phyloP scores from a whole-genome alignment of 2,113 vertebrate species.

The Macroglossus sobrinus region DNA sequence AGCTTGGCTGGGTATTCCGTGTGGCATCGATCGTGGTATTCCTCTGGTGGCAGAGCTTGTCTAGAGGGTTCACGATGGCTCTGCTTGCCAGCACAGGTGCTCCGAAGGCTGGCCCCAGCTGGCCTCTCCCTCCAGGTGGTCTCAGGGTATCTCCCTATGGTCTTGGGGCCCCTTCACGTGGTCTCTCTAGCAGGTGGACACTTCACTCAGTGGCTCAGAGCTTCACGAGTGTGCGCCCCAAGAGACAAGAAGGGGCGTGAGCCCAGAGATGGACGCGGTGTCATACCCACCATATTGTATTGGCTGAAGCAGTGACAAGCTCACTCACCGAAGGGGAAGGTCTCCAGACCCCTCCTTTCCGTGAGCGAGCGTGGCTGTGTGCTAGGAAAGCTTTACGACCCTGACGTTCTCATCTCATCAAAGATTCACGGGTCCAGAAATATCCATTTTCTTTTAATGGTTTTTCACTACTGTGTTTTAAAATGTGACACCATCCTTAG shows the following conservation, averaged over 20 bases:
- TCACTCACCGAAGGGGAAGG: not conserved
- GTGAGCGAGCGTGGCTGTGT: not conserved
- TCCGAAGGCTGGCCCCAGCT: too few species aligned
- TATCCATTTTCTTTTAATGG: not conserved
- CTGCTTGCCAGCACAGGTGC: fast-evolving
- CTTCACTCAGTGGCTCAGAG: not conserved
- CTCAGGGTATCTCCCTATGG: not conserved
- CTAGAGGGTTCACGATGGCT: not conserved
- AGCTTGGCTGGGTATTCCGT: not conserved
- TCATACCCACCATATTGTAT: fast-evolving
- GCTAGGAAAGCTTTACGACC: not conserved
- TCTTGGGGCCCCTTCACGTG: not conserved
- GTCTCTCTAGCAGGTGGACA: not conserved
- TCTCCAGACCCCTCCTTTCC: not conserved
- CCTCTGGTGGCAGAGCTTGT: not conserved
- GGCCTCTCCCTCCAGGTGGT: not conserved
- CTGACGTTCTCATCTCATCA: not conserved
- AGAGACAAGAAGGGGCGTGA: not conserved
- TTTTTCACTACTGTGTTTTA: not conserved
- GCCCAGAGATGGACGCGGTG: not conserved
- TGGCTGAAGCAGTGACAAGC: not conserved
- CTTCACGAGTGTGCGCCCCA: not conserved
- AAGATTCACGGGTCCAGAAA: not conserved
- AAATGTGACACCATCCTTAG: not conserved
- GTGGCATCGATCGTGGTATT: too few species aligned